These are phyloP conservation scores for Rhogogaster chlorosoma DNA, from an alignment of 2,888 invertebrate species.

Conservation along the genomic window DNA sequence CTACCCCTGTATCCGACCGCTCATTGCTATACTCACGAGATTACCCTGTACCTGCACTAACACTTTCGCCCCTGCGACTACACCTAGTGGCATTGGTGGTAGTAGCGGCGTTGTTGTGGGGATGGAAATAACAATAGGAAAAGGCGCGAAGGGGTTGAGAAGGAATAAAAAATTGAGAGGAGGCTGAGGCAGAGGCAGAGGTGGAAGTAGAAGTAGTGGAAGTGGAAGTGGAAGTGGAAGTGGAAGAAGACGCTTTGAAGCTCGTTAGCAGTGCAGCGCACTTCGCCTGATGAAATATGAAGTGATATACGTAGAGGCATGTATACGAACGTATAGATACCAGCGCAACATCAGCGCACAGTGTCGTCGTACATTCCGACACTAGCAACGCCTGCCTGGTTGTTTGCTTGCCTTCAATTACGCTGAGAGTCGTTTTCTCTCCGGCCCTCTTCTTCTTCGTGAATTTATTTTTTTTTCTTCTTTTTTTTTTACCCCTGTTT, in stretches of 20 bases:
- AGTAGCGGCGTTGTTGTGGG: not conserved
- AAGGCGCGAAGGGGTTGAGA: not conserved
- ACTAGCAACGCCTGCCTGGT: slow-evolving; percentile 8
- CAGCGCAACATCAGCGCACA: slow-evolving; percentile 3
- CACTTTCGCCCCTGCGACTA: not conserved
- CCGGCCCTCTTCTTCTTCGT: not conserved
- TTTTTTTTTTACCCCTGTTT: not conserved
- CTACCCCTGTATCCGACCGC: not conserved
- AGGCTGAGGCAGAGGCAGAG: not conserved
- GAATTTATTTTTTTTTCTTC: not conserved
- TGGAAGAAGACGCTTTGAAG: slow-evolving; percentile 45
- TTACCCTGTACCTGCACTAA: not conserved
- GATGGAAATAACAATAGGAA: slow-evolving; percentile 13
- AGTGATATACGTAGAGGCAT: slow-evolving; percentile 25
- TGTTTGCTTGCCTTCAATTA: slow-evolving; percentile 47
- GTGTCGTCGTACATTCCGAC: slow-evolving; percentile 29
- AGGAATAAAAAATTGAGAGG: not conserved
- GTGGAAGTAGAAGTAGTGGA: not conserved
- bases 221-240: slow-evolving; percentile 30
- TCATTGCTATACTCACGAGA: slow-evolving; percentile 4
- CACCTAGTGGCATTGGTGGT: not conserved
- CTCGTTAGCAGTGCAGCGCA: slow-evolving; percentile 47
- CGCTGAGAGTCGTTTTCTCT: slow-evolving; percentile 38
- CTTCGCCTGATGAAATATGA: slow-evolving; percentile 47
- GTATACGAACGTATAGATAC: slow-evolving; percentile 7